These are phyloP conservation scores for Apaloderma vittatum DNA, from an alignment of 2,113 vertebrate genomes.

Conservation along the genomic window DNA sequence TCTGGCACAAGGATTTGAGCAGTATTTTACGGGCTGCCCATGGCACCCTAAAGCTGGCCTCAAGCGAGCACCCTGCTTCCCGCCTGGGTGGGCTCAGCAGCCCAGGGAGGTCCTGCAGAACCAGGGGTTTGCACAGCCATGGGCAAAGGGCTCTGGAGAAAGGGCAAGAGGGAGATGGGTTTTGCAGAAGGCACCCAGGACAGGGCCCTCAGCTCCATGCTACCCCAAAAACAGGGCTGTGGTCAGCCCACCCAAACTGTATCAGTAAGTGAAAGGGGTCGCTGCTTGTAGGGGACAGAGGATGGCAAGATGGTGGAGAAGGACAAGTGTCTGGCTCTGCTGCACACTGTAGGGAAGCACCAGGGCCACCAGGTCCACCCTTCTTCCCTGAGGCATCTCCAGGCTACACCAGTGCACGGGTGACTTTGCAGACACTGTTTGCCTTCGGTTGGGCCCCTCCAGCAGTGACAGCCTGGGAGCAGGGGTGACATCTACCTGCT, in stretches of 20 bases:
- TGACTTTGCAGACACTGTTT: rapidly evolving
- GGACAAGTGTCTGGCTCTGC: background rate
- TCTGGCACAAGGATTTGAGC: background rate
- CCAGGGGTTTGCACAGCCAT: background rate
- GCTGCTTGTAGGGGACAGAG: background rate
- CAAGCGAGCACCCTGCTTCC: rapidly evolving
- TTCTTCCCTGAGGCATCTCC: background rate
- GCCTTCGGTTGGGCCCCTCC: background rate
- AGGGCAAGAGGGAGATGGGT: background rate
- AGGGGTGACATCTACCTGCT: background rate
- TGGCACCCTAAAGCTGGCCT: background rate
- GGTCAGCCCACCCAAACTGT: background rate
- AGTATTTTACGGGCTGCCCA: background rate
- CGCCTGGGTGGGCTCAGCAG: background rate
- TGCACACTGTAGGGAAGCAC: background rate
- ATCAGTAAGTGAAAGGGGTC: background rate
- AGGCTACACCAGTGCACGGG: rapidly evolving
- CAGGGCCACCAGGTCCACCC: background rate
- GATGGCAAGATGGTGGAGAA: background rate
- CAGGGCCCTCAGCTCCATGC: background rate
- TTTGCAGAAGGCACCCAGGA: background rate
- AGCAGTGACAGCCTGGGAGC: background rate
- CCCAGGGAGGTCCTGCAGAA: background rate
- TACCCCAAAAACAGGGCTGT: rapidly evolving
- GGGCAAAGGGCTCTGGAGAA: background rate